A percentile compares a stretch with the other conserved stretches of the same genome.
These are phyloP conservation scores for Cathartes aura DNA, from an alignment of 2,113 vertebrate genomes.

Conservation along the genomic window DNA sequence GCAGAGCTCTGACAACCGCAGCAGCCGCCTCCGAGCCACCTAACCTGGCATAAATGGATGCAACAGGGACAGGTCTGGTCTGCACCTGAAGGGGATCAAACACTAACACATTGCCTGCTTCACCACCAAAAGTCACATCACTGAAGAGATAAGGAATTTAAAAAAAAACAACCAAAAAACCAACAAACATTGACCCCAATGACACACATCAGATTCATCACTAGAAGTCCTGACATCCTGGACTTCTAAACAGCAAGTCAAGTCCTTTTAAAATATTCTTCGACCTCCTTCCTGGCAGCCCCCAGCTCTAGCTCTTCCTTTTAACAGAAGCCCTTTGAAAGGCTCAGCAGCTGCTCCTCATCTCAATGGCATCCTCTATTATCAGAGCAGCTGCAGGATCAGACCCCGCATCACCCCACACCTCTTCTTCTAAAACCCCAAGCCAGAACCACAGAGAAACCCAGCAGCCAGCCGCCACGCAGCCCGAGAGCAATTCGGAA, in stretches of 20 bases:
- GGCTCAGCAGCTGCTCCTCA: conserved; percentile 36
- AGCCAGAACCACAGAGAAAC: neutral
- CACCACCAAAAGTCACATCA: neutral
- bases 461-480: neutral
- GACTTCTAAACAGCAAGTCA: neutral
- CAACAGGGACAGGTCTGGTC: neutral
- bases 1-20: neutral
- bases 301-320: neutral
- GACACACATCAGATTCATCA: neutral
- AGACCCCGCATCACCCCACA: neutral
- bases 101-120: neutral
- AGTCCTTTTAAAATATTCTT: neutral
- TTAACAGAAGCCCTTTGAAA: conserved; percentile 38
- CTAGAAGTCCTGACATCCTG: neutral
- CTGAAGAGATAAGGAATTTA: neutral
- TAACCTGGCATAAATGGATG: rapidly evolving
- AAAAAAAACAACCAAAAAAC: too few species aligned
- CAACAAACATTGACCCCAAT: neutral
- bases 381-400: conserved; percentile 30
- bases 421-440: neutral
- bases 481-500: neutral
- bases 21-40: neutral
- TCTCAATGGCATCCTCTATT: conserved; percentile 26
- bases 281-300: neutral
- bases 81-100: neutral